phyloP scores from a whole-genome alignment of 2,888 invertebrate species.

The Lithosia quadra region DNA sequence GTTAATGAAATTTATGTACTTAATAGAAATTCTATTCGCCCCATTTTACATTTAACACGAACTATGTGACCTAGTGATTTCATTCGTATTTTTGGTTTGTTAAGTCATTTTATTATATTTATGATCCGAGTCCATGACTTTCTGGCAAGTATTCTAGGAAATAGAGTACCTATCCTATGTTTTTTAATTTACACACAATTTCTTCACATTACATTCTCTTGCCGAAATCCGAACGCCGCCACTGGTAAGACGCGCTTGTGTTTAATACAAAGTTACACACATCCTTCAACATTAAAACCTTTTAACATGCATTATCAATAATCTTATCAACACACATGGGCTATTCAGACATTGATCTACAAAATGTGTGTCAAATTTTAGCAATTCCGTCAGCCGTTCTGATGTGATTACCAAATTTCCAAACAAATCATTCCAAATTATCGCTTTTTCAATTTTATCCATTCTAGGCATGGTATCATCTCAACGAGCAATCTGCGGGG shows the following conservation, averaged over 20 bases:
- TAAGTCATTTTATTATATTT: background rate
- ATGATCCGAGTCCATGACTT: background rate
- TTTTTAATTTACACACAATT: too few relatives aligned
- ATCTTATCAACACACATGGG: background rate
- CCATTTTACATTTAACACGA: background rate
- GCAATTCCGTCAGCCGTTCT: background rate
- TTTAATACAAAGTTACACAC: too few relatives aligned
- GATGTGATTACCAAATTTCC: background rate
- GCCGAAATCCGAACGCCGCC: too few relatives aligned
- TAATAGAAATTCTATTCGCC: background rate
- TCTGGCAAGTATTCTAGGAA: background rate
- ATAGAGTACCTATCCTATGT: too few relatives aligned
- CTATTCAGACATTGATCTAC: background rate
- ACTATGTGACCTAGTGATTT: background rate
- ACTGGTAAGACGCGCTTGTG: too few relatives aligned
- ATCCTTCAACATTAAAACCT: too few relatives aligned
- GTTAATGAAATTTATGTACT: background rate
- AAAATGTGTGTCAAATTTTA: background rate
- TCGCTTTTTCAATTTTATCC: background rate
- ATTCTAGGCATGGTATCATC: conserved; percentile 87
- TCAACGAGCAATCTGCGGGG: conserved; percentile 88
- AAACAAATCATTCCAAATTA: background rate
- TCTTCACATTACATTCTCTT: too few relatives aligned
- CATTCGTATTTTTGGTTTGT: background rate
- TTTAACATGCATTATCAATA: too few relatives aligned